These are phyloP conservation scores for Chunga burmeisteri DNA, from an alignment of 2,113 vertebrate species.

Conservation along the genomic window DNA sequence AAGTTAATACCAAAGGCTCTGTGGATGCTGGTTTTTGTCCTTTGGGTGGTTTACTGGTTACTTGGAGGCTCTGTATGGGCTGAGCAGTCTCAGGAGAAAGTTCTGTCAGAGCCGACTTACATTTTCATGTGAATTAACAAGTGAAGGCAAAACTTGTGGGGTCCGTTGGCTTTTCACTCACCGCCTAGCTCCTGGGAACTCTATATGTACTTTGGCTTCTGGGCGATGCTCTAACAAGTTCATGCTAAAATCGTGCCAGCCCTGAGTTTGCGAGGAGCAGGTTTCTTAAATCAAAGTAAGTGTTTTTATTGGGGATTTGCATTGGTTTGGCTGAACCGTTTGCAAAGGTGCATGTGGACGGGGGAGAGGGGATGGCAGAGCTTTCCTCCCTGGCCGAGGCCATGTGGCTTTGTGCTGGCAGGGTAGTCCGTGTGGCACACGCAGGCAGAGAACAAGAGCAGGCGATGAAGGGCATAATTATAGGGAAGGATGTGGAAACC, in stretches of 20 bases:
- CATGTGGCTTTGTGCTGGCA: not conserved
- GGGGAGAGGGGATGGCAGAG: not conserved
- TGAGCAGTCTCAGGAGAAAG: not conserved
- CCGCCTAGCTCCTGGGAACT: not conserved
- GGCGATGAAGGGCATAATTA: not conserved
- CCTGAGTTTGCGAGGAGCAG: not conserved
- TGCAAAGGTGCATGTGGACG: not conserved
- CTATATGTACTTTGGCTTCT: not conserved
- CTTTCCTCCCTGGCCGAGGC: not conserved
- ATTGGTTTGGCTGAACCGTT: not conserved
- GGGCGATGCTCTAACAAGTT: not conserved
- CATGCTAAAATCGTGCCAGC: accelerated
- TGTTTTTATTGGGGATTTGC: not conserved
- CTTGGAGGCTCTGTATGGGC: not conserved
- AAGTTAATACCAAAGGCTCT: not conserved
- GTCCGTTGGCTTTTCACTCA: not conserved
- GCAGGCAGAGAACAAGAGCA: not conserved
- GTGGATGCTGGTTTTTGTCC: not conserved
- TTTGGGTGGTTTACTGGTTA: not conserved
- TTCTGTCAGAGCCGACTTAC: not conserved
- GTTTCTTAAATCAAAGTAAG: not conserved
- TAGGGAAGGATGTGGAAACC: not conserved
- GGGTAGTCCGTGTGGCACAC: accelerated
- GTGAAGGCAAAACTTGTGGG: not conserved
- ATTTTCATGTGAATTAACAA: not conserved